Evolutionary conservation across 2,797 vertebrate species (phyloP).

Genomic region (Brotogeris chrysoptera): DNA sequence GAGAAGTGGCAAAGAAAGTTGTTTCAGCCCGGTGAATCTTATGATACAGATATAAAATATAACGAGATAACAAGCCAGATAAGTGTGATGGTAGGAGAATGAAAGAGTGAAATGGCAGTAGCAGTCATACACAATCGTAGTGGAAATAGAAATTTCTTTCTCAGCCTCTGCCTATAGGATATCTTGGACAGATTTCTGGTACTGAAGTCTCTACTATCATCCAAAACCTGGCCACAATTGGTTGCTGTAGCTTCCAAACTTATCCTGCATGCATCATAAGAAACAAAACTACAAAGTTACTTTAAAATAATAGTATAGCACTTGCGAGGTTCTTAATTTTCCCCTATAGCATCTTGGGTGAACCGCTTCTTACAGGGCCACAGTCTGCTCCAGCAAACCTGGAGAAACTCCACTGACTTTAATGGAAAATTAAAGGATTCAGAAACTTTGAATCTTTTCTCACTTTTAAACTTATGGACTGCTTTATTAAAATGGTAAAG

Average conservation of each 20-base stretch:
- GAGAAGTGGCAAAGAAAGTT: neutral
- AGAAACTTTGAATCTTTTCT: neutral
- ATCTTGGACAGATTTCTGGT: neutral
- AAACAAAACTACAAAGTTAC: constrained; percentile 2
- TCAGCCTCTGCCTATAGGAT: neutral
- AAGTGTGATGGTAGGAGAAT: neutral
- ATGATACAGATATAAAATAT: neutral
- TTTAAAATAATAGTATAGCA: neutral
- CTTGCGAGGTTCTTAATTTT: neutral
- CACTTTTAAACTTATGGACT: neutral
- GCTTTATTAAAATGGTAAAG: neutral
- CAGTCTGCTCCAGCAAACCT: neutral
- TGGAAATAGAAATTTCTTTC: neutral
- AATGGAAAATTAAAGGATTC: neutral
- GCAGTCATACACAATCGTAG: neutral
- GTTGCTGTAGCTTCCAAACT: constrained; percentile 24
- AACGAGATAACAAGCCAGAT: neutral
- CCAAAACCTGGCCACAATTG: neutral
- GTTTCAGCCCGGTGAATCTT: neutral
- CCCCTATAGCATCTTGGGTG: neutral
- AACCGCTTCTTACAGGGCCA: neutral
- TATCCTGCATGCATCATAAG: neutral
- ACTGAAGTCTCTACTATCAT: neutral
- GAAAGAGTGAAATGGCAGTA: neutral
- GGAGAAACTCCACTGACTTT: neutral